Conservation (phyloP, 2,113 vertebrate genomes). For the Nettapus auritus region DNA sequence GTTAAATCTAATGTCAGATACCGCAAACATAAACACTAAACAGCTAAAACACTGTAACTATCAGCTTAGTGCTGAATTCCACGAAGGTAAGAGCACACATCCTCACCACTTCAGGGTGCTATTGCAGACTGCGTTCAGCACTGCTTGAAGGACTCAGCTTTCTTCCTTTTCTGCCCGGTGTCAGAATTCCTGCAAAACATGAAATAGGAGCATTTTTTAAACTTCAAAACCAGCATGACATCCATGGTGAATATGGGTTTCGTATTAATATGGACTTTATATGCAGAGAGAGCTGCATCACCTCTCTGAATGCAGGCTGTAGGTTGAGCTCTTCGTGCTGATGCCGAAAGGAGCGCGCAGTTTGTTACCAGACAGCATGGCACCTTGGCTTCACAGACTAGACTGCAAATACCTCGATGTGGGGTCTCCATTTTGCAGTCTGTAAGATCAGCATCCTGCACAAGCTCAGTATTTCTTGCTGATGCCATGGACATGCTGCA, state of each 20-base stretch:
- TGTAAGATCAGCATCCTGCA: not conserved
- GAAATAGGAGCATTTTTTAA: not conserved
- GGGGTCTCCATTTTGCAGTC: not conserved
- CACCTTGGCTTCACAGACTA: accelerated
- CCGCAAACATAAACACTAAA: accelerated
- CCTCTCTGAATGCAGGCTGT: not conserved
- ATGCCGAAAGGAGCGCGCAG: not conserved
- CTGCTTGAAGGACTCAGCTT: not conserved
- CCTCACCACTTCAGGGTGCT: accelerated
- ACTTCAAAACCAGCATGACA: not conserved
- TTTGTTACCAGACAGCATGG: not conserved
- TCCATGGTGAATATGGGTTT: not conserved
- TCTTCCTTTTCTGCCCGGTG: not conserved
- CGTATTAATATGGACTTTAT: no score
- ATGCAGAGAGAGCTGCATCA: not conserved
- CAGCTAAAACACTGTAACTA: not conserved
- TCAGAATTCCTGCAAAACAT: not conserved
- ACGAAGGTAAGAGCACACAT: not conserved
- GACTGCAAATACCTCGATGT: not conserved
- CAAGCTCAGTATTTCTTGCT: not conserved
- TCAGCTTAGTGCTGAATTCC: not conserved
- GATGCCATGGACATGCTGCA: accelerated
- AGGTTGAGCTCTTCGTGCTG: not conserved
- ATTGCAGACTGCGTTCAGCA: not conserved
- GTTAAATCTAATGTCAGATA: not conserved